Conservation (phyloP, 2,888 invertebrate species). For the Caenorhabditis sp. region DNA sequence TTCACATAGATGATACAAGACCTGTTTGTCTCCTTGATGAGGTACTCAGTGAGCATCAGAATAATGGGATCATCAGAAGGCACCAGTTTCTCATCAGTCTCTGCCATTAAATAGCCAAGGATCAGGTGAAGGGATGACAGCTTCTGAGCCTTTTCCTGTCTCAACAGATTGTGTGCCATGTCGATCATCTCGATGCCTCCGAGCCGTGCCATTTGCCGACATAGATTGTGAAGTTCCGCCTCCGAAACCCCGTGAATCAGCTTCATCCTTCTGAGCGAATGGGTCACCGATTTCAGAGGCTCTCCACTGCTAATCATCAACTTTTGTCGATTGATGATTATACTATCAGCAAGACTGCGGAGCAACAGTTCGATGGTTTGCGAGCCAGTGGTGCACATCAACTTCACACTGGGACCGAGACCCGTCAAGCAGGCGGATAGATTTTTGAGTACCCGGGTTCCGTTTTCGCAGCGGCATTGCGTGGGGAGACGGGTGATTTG, state of each 20-base stretch:
- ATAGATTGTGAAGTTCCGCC: slow-evolving; percentile 2
- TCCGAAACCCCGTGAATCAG: slow-evolving; percentile 12
- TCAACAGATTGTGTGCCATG: slow-evolving; percentile 41
- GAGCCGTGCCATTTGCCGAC: not conserved
- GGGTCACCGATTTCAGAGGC: not conserved
- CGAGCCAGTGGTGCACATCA: slow-evolving; percentile 46
- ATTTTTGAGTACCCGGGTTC: not conserved
- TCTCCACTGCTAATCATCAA: slow-evolving; percentile 43
- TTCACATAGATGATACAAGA: slow-evolving; percentile 8
- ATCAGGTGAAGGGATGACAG: slow-evolving; percentile 28
- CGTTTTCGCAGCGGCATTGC: not conserved
- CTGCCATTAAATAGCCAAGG: slow-evolving; percentile 27
- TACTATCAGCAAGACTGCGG: slow-evolving; percentile 32
- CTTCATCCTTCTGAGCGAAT: slow-evolving; percentile 26
- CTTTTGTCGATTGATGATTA: slow-evolving; percentile 33
- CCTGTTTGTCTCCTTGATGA: slow-evolving; percentile 19
- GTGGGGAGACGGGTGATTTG: slow-evolving; percentile 6
- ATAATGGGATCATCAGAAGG: slow-evolving; percentile 47
- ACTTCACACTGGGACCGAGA: slow-evolving; percentile 27
- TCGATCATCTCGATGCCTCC: slow-evolving; percentile 40
- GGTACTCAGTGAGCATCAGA: slow-evolving; percentile 54
- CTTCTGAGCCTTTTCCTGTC: slow-evolving; percentile 2
- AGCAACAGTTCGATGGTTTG: slow-evolving; percentile 38
- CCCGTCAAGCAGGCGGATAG: slow-evolving; percentile 14
- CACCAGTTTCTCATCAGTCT: not conserved